A percentile compares a stretch with the other conserved stretches of the same genome.
Conservation (phyloP, 2,888 invertebrate genomes). For the Amiota minor region DNA sequence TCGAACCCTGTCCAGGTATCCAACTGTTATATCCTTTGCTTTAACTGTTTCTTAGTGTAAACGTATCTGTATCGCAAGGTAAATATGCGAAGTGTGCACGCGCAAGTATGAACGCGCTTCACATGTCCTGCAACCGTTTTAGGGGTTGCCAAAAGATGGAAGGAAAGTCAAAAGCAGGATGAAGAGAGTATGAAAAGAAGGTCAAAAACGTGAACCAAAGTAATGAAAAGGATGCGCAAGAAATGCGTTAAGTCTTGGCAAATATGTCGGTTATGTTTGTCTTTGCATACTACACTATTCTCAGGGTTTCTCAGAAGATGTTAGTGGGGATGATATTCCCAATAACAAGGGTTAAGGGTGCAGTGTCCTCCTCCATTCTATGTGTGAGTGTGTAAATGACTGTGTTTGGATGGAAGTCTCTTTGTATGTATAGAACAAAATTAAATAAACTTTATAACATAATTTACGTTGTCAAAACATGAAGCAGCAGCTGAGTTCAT, state of each 20-base stretch:
- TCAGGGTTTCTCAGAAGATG: too few species aligned
- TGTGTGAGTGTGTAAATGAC: not conserved
- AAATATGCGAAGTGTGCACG: not conserved
- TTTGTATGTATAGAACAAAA: conserved; percentile 50
- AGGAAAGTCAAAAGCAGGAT: not conserved
- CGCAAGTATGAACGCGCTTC: not conserved
- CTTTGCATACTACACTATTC: conserved; percentile 2
- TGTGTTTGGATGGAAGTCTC: conserved; percentile 31
- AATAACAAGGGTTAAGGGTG: conserved; percentile 6
- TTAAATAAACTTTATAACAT: conserved; percentile 67
- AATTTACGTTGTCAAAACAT: conserved; percentile 67
- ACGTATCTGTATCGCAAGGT: not conserved
- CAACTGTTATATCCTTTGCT: not conserved
- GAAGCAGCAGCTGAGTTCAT: conserved; percentile 41
- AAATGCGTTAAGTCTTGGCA: conserved; percentile 26
- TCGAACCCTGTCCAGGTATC: not conserved
- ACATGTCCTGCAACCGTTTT: conserved; percentile 20
- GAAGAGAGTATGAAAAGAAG: not conserved
- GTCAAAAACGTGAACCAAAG: not conserved
- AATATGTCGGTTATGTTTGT: not conserved
- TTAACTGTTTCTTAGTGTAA: too few species aligned
- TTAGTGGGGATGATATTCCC: not conserved
- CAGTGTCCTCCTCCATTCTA: not conserved
- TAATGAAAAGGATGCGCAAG: conserved; percentile 20
- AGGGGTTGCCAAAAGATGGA: not conserved